Evolutionary conservation across 2,888 invertebrate species (phyloP).

Genomic region (Drosophila villosipedis): DNA sequence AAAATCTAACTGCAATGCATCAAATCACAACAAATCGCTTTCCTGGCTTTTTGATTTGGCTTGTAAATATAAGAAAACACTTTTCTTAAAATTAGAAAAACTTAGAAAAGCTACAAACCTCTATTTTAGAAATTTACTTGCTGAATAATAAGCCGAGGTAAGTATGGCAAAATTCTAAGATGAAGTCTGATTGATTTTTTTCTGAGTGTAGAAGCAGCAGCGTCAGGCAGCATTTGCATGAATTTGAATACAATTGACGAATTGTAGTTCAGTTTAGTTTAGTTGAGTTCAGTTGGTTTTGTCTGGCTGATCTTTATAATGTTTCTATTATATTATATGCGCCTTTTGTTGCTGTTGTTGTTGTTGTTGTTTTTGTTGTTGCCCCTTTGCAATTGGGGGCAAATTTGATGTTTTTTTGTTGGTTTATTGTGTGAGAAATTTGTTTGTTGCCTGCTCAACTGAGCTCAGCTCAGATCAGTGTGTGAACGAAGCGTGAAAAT

Average conservation of each 20-base stretch:
- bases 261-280: constrained; percentile 63
- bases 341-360: constrained; percentile 24
- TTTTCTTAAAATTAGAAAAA: fast-evolving
- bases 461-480: constrained; percentile 33
- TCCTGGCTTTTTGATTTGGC: neutral
- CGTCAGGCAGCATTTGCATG: constrained; percentile 67
- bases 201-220: neutral
- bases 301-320: constrained; percentile 66
- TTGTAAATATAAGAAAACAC: neutral
- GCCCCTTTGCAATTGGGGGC: constrained; percentile 41
- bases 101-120: too few relatives aligned
- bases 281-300: constrained; percentile 37
- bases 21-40: neutral
- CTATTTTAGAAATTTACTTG: neutral
- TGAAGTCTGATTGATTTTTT: constrained; percentile 15
- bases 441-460: constrained; percentile 17
- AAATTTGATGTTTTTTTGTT: constrained; percentile 26
- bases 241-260: constrained; percentile 81
- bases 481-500: constrained; percentile 71
- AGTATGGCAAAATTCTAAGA: neutral
- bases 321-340: constrained; percentile 72
- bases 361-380: constrained; percentile 4
- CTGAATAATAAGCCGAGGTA: neutral
- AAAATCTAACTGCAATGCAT: neutral
- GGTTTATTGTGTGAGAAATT: constrained; percentile 67